These are phyloP conservation scores for Timandra comae DNA, from an alignment of 2,888 invertebrate species.

Conservation along the genomic window DNA sequence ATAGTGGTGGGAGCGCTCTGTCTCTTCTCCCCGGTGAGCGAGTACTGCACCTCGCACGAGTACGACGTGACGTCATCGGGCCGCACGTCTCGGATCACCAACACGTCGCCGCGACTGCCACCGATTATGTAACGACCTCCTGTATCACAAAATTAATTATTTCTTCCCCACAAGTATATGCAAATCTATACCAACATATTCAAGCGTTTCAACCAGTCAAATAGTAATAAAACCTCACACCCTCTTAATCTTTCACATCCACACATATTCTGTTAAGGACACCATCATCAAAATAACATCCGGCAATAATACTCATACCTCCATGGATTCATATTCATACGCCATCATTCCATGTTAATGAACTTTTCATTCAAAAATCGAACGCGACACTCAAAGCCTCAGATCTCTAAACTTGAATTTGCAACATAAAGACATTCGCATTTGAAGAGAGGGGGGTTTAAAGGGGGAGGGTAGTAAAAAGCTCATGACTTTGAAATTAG, in stretches of 20 bases:
- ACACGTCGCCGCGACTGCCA: slow-evolving; percentile 73
- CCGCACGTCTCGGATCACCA: slow-evolving; percentile 84
- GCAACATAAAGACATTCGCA: slow-evolving; percentile 17
- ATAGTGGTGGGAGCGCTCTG: slow-evolving; percentile 82
- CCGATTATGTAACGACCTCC: slow-evolving; percentile 82
- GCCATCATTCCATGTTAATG: slow-evolving; percentile 10
- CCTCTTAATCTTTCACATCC: too few species aligned
- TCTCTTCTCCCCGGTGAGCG: slow-evolving; percentile 85
- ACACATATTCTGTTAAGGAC: too few species aligned
- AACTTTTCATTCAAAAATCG: slow-evolving; percentile 2
- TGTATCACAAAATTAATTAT: slow-evolving; percentile 50
- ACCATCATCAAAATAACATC: slow-evolving; percentile 1
- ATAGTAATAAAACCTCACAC: too few species aligned
- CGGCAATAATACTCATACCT: too few species aligned
- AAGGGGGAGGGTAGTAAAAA: slow-evolving; percentile 24
- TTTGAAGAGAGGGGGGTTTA: background rate
- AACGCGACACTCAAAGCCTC: slow-evolving; percentile 14
- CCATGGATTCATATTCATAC: too few species aligned
- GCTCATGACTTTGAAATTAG: slow-evolving; percentile 65
- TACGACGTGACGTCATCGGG: slow-evolving; percentile 85
- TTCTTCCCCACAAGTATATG: too few species aligned
- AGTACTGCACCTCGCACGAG: slow-evolving; percentile 87
- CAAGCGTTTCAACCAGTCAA: too few species aligned
- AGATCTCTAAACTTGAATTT: slow-evolving; percentile 22
- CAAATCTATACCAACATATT: too few species aligned